Percentiles rank a stretch among this genome's conserved stretches.
These are phyloP conservation scores for Galeopterus variegatus DNA, from an alignment of 2,113 vertebrate species.

Conservation along the genomic window DNA sequence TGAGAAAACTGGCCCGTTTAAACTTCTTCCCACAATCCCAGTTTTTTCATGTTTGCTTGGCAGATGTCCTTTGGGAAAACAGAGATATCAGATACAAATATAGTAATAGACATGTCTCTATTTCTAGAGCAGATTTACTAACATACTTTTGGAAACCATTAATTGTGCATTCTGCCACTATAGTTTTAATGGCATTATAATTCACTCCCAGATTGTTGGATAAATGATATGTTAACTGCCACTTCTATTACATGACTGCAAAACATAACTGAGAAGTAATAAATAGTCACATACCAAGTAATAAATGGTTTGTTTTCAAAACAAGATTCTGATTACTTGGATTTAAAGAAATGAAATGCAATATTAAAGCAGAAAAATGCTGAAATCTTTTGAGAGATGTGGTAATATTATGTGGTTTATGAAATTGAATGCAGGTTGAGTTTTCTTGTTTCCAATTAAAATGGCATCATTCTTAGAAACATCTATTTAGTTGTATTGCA, in stretches of 20 bases:
- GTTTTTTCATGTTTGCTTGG: background rate
- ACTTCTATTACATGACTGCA: conserved; percentile 79
- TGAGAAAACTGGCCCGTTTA: background rate
- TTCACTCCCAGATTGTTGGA: conserved; percentile 83
- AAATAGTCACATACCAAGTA: conserved; percentile 78
- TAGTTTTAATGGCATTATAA: conserved; percentile 80
- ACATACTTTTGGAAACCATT: conserved; percentile 85
- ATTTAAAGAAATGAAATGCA: background rate
- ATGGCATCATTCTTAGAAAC: background rate
- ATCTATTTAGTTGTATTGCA: conserved; percentile 25
- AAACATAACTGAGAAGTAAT: conserved; percentile 83
- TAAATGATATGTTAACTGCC: conserved; percentile 85
- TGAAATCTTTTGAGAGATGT: conserved; percentile 42
- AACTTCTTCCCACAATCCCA: background rate
- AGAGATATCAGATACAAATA: conserved; percentile 38
- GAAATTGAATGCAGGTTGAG: conserved; percentile 35
- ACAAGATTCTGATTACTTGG: conserved; percentile 62
- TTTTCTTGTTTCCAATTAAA: conserved; percentile 76
- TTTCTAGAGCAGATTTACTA: conserved; percentile 77
- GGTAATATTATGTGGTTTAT: background rate
- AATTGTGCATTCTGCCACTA: conserved; percentile 82
- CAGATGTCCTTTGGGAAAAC: conserved; percentile 62
- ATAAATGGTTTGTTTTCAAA: conserved; percentile 84
- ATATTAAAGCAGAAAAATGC: conserved; percentile 25
- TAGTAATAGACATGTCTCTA: conserved; percentile 66